A percentile compares a stretch with the other conserved stretches of the same genome.
These are phyloP conservation scores for Vanessa cardui DNA, from an alignment of 2,888 invertebrate species.

Conservation along the genomic window DNA sequence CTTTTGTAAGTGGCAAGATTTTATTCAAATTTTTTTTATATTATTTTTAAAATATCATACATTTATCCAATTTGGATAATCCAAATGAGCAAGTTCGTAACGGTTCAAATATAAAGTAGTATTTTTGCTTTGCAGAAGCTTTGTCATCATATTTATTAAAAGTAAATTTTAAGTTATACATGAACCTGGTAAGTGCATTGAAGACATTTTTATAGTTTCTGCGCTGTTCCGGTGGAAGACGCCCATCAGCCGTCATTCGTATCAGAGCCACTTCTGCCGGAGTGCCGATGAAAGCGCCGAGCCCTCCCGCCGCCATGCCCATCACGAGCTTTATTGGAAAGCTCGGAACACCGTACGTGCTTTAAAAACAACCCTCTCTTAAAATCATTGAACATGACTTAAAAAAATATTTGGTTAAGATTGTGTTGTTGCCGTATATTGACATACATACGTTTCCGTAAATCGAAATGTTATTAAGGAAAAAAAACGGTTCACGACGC, in stretches of 20 bases:
- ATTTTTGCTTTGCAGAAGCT: too few species aligned
- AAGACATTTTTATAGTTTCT: constrained; percentile 95
- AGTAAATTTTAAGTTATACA: not conserved
- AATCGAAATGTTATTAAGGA: too few species aligned
- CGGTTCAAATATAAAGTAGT: too few species aligned
- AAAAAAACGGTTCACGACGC: too few species aligned
- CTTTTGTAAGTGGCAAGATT: too few species aligned
- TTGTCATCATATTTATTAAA: too few species aligned
- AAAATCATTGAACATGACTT: not conserved
- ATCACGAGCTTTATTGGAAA: constrained; percentile 89
- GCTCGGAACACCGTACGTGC: constrained; percentile 84
- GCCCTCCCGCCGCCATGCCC: constrained; percentile 91
- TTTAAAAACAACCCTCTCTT: constrained; percentile 25
- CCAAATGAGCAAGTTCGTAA: too few species aligned
- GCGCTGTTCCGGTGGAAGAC: constrained; percentile 90
- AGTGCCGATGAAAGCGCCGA: constrained; percentile 95
- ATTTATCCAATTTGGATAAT: too few species aligned
- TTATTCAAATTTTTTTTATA: too few species aligned
- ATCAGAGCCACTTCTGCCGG: constrained; percentile 97
- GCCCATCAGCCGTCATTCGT: constrained; percentile 97
- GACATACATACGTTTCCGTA: too few species aligned
- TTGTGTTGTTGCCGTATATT: too few species aligned
- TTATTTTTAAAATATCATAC: too few species aligned
- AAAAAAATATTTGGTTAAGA: not conserved
- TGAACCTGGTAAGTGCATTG: constrained; percentile 86